Base-by-base conservation (phyloP, 2,113 vertebrate genomes). In the Aphyosemion australe region DNA sequence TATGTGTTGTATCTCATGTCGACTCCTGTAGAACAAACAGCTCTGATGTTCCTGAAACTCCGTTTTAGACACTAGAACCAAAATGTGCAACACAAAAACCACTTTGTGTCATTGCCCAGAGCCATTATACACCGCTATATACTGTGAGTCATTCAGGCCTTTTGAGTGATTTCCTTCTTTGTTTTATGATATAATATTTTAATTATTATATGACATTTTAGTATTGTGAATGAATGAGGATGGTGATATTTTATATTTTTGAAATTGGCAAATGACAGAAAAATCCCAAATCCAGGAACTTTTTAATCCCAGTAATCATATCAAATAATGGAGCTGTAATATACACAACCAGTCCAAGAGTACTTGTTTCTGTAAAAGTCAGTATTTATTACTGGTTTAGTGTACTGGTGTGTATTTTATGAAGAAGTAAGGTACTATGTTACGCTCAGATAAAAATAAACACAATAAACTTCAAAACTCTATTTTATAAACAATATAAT, bases 121-220 rank as follows among this genome's bases (percentile, higher is more conserved):
- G 86, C 86, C 81, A 69, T 81, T 78, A 72, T 42, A 61, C 77
- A 69, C 86, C 79, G 83, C 70, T 53, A 34, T 61, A 31, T 65
- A 84, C 87, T 89, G 86, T 88, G 78, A 85, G 74, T 81, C 68
- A 18, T 61, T n/a, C 41, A 54, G 65, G 76, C 80, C 76, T 80
- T 26, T 34, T 14, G 26, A 79, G 53, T 55, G 18, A 21, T 26
- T 16, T 13, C 21, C 45, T 13, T 48, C 21, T 48, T 31, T 63
- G 19, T 18, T 65, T 14, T 49, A 64, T 6, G 19, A 76, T 48
- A 46, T 55, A 5, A 18, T 26, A 37, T 37, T 10, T 6, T 37
- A 37, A 37, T 37, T 48, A 19, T 32, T 62, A 13, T 50, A 6
- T 34, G 14, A 14, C 14, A 32, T 52, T 65, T 50, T 8, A 2